Percentiles rank a stretch among this genome's conserved stretches.
These are phyloP conservation scores for Urechis unicinctus DNA, from an alignment of 2,888 invertebrate genomes.

Conservation along the genomic window DNA sequence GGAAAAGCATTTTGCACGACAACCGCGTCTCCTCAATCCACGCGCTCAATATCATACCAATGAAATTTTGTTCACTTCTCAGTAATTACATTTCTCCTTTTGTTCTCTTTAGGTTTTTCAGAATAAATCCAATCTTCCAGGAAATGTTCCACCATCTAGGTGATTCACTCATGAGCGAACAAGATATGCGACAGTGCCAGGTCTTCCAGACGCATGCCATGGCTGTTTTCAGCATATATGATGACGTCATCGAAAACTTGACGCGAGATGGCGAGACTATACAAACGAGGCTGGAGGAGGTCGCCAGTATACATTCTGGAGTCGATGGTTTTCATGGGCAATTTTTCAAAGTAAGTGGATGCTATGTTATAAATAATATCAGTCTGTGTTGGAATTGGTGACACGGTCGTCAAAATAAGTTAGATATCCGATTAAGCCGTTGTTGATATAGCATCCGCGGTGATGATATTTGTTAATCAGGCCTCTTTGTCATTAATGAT, in stretches of 20 bases:
- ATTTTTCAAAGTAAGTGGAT: conserved; percentile 11
- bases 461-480: too few species aligned
- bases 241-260: conserved; percentile 11
- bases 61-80: too few species aligned
- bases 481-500: too few species aligned
- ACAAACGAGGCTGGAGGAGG: conserved; percentile 5
- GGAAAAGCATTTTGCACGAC: too few species aligned
- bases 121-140: conserved; percentile 8
- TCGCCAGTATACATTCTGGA: conserved; percentile 8
- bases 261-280: conserved; percentile 6
- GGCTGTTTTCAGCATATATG: conserved; percentile 6
- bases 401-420: too few species aligned
- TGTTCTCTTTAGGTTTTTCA: conserved; percentile 10
- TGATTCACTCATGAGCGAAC: conserved; percentile 4
- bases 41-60: too few species aligned
- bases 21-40: too few species aligned
- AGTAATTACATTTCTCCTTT: too few species aligned
- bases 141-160: conserved; percentile 5
- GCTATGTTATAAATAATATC: too few species aligned
- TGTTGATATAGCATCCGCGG: too few species aligned
- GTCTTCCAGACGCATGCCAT: conserved; percentile 8
- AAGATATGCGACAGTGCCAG: conserved; percentile 4
- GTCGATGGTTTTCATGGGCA: conserved; percentile 11
- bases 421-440: too few species aligned
- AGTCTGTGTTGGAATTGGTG: too few species aligned